Evolutionary conservation across 2,113 vertebrate genomes (phyloP), one percentile per base, ranked within the genome.

Genomic region (Circaetus cinerascens): DNA sequence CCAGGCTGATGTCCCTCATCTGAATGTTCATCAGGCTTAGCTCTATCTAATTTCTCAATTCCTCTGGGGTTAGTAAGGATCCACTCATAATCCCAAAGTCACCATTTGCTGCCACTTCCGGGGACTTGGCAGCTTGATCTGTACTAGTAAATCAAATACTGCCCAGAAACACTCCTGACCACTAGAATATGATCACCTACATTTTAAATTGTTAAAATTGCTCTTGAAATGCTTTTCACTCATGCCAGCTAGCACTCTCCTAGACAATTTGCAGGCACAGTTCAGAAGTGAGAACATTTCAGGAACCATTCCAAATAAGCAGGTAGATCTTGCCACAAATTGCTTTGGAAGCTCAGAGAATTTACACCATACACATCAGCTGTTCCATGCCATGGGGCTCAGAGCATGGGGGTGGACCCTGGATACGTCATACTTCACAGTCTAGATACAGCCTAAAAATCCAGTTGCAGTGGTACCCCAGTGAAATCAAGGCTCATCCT

Each of bases 191-290:
- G 36, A 87, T 78, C 89, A 87, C 40, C 53, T 84, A 76, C 48
- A 64, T 85, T 94, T 93, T 57, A 60, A 90, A 85, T 40, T 68
- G 73, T 68, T 90, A 85, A 87, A 94, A 91, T 64, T 71, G 69
- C 71, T 93, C 89, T 85, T 90, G 48, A 95, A 95, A 94, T 79
- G 81, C 87, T 94, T 90, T 90, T 85, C 69, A 82, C 25, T 89
- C 22, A 50, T 57, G 74, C 60, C 87, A 91, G 74, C 45, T 69
- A 93, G 56, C 74, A 60, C 34, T 87, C 62, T 90, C 51, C 25
- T 72, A 48, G 46, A 85, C 40, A 89, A 85, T 88, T 72, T 93
- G 53, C 4, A 11, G 53, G 51, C 84, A 82, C 55, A 81, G 51
- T 63, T 81, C 84, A 68, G 34, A 93, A 93, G 73, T 34, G 40